Evolutionary conservation across 2,113 vertebrate genomes (phyloP).

Genomic region (Merops nubicus): DNA sequence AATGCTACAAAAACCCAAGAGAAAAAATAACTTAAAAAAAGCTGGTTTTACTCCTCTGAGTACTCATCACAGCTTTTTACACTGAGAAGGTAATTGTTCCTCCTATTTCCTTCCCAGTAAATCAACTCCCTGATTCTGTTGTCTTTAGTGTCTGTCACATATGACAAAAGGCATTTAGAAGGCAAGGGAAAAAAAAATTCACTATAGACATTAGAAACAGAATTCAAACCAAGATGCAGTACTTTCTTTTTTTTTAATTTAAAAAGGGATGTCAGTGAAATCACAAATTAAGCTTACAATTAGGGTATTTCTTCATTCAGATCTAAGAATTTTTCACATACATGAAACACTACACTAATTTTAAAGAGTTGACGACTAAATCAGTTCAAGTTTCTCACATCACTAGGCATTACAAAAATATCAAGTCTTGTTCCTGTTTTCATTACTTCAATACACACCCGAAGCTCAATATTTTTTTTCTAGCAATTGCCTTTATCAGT

Average conservation of each 20-base stretch:
- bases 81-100: not conserved
- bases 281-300: not conserved
- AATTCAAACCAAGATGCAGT: not conserved
- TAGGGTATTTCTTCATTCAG: not conserved
- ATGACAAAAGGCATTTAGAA: not conserved
- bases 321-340: not conserved
- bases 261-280: not conserved
- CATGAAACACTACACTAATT: not conserved
- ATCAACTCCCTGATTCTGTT: not conserved
- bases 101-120: not conserved
- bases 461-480: not conserved
- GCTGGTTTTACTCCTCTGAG: not conserved
- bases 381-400: not conserved
- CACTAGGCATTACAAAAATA: not conserved
- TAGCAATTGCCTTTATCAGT: not conserved
- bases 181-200: not conserved
- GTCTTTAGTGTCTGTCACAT: too few species aligned
- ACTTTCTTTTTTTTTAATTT: not conserved
- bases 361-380: not conserved
- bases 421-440: not conserved
- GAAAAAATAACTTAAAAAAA: accelerated
- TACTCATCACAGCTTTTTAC: not conserved
- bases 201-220: not conserved
- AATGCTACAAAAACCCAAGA: not conserved
- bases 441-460: not conserved